These are phyloP conservation scores for Premnoplex brunnescens DNA, from an alignment of 2,797 vertebrate species.

Conservation along the genomic window DNA sequence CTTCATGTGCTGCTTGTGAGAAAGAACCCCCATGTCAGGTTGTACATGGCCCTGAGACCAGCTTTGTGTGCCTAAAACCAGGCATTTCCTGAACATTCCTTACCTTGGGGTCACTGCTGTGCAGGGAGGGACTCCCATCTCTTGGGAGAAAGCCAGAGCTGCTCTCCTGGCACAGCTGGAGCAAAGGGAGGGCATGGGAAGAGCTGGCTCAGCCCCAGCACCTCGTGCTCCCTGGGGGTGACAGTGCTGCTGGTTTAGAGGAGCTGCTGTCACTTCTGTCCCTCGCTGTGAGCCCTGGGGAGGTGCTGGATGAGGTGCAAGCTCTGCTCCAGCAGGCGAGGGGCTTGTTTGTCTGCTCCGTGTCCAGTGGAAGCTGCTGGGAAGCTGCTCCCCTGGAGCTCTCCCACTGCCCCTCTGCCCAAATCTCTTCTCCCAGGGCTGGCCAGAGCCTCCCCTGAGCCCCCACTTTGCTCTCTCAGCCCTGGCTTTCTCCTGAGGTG, in stretches of 20 bases:
- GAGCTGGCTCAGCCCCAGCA: neutral
- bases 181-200: neutral
- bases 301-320: neutral
- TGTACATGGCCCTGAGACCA: accelerated
- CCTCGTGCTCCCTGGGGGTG: neutral
- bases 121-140: neutral
- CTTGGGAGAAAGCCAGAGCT: neutral
- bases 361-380: neutral
- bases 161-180: neutral
- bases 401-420: neutral
- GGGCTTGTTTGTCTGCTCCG: neutral
- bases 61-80: neutral
- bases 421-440: neutral
- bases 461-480: accelerated
- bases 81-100: accelerated
- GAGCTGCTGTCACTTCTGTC: neutral
- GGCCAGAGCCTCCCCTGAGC: too few relatives aligned
- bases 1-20: accelerated
- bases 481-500: neutral
- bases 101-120: neutral
- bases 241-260: neutral
- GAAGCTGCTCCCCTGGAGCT: neutral
- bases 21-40: neutral
- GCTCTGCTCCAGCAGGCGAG: accelerated
- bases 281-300: neutral